Conservation (phyloP, 2,113 vertebrate species). For the Seriola aureovittata region DNA sequence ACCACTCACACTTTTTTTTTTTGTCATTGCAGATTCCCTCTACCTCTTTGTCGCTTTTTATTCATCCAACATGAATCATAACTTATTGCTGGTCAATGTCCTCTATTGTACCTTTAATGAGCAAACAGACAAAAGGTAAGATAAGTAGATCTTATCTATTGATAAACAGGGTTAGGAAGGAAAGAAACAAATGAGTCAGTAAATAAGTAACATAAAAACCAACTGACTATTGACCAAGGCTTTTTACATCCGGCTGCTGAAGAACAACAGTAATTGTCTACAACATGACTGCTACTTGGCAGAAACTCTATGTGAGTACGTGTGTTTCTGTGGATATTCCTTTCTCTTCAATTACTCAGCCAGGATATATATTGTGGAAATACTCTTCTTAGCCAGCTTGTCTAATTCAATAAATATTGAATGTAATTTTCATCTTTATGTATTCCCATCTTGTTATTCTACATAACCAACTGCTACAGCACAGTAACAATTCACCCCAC, state of each 20-base stretch:
- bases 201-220: background rate
- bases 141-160: slow-evolving; percentile 13
- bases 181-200: background rate
- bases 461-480: background rate
- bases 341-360: slow-evolving; percentile 37
- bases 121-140: background rate
- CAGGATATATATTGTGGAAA: slow-evolving; percentile 9
- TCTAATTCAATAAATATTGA: slow-evolving; percentile 35
- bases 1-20: slow-evolving; percentile 57
- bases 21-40: slow-evolving; percentile 51
- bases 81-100: slow-evolving; percentile 15
- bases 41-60: slow-evolving; percentile 23
- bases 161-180: background rate
- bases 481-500: slow-evolving; percentile 21
- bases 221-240: background rate
- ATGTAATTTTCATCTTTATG: slow-evolving; percentile 21
- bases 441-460: slow-evolving; percentile 1
- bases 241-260: background rate
- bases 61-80: slow-evolving; percentile 49
- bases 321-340: background rate
- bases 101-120: slow-evolving; percentile 31
- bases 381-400: slow-evolving; percentile 2
- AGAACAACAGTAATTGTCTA: slow-evolving; percentile 24
- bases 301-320: slow-evolving; percentile 6
- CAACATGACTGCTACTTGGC: slow-evolving; percentile 19